Conservation (phyloP, 2,797 vertebrate species). For the Coregonus suidteri region DNA sequence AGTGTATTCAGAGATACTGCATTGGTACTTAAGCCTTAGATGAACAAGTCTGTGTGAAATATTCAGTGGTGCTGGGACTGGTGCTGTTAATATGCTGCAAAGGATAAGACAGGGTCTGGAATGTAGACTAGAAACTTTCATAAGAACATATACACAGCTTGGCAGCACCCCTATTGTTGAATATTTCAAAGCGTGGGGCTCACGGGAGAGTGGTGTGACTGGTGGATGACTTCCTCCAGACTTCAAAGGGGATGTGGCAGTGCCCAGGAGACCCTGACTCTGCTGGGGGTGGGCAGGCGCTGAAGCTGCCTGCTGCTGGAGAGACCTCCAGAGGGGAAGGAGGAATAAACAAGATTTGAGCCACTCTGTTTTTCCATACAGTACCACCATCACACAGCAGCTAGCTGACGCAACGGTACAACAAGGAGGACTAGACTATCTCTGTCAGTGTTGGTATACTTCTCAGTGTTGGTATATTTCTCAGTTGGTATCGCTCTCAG, state of each 20-base stretch:
- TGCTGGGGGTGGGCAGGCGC: slow-evolving; percentile 18
- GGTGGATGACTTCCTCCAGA: slow-evolving; percentile 47
- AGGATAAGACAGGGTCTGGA: neutral
- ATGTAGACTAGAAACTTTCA: slow-evolving; percentile 16
- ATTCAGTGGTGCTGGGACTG: neutral
- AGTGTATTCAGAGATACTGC: neutral
- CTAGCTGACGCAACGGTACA: neutral
- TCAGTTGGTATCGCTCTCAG: neutral
- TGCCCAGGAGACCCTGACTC: slow-evolving; percentile 23
- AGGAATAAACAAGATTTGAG: neutral
- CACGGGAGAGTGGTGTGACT: slow-evolving; percentile 40
- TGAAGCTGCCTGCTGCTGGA: slow-evolving; percentile 21
- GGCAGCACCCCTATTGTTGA: slow-evolving; percentile 7
- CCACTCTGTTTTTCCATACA: neutral
- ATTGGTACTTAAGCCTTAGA: neutral
- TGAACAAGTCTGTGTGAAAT: neutral
- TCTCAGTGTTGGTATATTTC: neutral
- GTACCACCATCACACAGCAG: neutral
- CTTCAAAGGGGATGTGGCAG: slow-evolving; percentile 48
- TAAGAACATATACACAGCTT: slow-evolving; percentile 20
- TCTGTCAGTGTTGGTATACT: neutral
- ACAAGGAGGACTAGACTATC: neutral
- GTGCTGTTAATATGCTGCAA: neutral
- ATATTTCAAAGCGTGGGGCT: slow-evolving; percentile 53
- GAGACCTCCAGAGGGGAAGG: neutral